These are phyloP conservation scores for Cardinalis cardinalis DNA, from an alignment of 2,113 vertebrate species.

Conservation along the genomic window DNA sequence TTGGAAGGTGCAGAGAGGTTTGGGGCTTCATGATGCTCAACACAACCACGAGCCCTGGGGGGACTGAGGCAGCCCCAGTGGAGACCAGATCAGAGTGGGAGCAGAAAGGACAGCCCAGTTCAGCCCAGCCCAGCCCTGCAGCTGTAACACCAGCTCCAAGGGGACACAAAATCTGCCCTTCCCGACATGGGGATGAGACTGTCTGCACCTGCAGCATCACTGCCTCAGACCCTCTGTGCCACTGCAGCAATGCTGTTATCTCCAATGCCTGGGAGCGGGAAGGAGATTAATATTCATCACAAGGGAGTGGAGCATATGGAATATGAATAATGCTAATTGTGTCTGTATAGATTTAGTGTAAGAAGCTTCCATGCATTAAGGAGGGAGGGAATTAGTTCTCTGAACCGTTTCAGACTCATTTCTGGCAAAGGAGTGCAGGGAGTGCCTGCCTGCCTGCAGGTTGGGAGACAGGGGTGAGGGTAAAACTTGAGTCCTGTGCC, in stretches of 20 bases:
- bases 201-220: neutral
- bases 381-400: constrained; percentile 49
- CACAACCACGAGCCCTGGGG: neutral
- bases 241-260: neutral
- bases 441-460: neutral
- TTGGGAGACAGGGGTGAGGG: neutral
- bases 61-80: rapidly evolving
- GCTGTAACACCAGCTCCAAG: neutral
- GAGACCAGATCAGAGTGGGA: neutral
- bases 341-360: constrained; percentile 66
- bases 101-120: neutral
- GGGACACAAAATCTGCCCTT: neutral
- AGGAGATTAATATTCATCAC: constrained; percentile 69
- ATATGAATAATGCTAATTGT: constrained; percentile 74
- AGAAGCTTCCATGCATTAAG: constrained; percentile 61
- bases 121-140: neutral
- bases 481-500: neutral
- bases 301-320: constrained; percentile 64
- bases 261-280: constrained; percentile 21
- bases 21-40: rapidly evolving
- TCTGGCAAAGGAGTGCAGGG: neutral
- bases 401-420: constrained; percentile 30
- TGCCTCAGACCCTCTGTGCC: neutral
- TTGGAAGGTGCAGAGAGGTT: neutral
- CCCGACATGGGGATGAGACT: rapidly evolving